A percentile compares a stretch with the other conserved stretches of the same genome.
These are phyloP conservation scores for Rhinichthys klamathensis DNA, from an alignment of 2,113 vertebrate species.

Conservation along the genomic window DNA sequence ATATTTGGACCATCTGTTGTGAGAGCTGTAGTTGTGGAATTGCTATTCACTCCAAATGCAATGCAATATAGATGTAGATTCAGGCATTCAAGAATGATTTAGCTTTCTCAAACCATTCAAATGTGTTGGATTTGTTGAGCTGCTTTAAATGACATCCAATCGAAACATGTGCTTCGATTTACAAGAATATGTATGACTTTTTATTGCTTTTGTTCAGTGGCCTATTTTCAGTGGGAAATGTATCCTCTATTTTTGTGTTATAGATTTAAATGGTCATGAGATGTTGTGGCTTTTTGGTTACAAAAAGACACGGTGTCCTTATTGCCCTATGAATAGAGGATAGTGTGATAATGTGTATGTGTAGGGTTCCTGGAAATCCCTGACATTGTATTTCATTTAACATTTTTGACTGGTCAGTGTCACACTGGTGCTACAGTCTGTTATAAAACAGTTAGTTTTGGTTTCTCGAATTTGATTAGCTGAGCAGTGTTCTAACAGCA, in stretches of 20 bases:
- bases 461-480: background rate
- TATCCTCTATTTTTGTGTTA: background rate
- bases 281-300: constrained; percentile 15
- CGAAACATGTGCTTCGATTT: background rate
- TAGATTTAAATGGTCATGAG: constrained; percentile 21
- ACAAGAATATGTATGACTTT: background rate
- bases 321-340: background rate
- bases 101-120: background rate
- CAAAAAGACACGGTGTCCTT: background rate
- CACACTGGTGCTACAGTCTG: background rate
- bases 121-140: background rate
- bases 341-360: constrained; percentile 7
- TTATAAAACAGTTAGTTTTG: background rate
- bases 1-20: background rate
- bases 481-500: background rate
- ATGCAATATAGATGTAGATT: background rate
- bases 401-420: constrained; percentile 3
- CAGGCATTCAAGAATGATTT: background rate
- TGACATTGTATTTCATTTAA: background rate
- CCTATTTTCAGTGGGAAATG: background rate
- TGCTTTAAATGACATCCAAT: background rate
- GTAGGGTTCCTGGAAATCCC: background rate
- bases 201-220: background rate
- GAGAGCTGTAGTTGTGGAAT: background rate
- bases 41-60: background rate